phyloP scores from a whole-genome alignment of 1,140 invertebrate species.

The Calephelis nemesis region DNA sequence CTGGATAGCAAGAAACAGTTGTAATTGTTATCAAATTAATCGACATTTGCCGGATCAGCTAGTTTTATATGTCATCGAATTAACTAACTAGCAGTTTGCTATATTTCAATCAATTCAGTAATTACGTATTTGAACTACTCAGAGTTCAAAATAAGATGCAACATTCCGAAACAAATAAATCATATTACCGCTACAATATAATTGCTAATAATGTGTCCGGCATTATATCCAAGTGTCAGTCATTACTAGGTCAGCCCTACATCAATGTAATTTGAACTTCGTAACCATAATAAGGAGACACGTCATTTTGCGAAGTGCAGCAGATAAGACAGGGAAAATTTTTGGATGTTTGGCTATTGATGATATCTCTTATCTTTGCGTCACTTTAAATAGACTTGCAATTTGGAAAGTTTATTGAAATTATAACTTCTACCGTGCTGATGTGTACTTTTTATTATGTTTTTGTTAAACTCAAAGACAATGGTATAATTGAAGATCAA shows the following conservation, averaged over 20 bases:
- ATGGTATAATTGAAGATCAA: no score
- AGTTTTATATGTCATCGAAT: neutral
- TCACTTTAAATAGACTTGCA: no score
- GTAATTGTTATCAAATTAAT: no score
- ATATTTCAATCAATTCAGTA: slow-evolving; percentile 30
- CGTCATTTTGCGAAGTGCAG: slow-evolving; percentile 18
- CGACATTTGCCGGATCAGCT: no score
- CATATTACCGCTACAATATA: slow-evolving; percentile 28
- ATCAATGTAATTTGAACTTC: slow-evolving; percentile 29
- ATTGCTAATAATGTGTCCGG: slow-evolving; percentile 33
- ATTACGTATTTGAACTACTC: slow-evolving; percentile 23
- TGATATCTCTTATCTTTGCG: neutral
- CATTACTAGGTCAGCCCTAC: slow-evolving; percentile 54
- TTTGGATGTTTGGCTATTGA: neutral
- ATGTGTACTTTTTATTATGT: no score
- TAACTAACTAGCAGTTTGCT: neutral
- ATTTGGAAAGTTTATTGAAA: no score
- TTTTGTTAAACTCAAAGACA: no score
- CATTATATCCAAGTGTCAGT: slow-evolving; percentile 26
- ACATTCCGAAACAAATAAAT: slow-evolving; percentile 30
- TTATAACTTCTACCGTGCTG: no score
- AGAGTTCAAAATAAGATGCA: slow-evolving; percentile 31
- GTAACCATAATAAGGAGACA: slow-evolving; percentile 15
- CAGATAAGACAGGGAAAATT: slow-evolving; percentile 1
- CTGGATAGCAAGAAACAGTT: no score